Percentiles rank a stretch among this genome's conserved stretches.
These are phyloP conservation scores for Ptychoptera albimana DNA, from an alignment of 2,888 invertebrate species.

Conservation along the genomic window DNA sequence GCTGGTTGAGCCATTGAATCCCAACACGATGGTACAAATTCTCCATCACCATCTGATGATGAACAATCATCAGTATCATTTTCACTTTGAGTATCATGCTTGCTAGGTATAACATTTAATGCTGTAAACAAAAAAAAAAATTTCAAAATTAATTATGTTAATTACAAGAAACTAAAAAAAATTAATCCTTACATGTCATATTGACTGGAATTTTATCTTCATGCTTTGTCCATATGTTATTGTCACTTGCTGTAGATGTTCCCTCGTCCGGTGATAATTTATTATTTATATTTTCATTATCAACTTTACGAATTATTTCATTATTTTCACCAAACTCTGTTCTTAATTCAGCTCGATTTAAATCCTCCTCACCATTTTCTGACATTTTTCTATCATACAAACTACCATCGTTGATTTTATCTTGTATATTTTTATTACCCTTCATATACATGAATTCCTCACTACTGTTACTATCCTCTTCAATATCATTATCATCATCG, in stretches of 20 bases:
- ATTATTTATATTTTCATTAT: slow-evolving; percentile 3
- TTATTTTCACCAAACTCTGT: neutral
- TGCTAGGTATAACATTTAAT: neutral
- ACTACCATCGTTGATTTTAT: neutral
- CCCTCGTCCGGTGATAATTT: neutral
- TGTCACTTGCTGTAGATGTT: slow-evolving; percentile 2
- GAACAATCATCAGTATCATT: slow-evolving; percentile 21
- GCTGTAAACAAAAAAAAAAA: neutral
- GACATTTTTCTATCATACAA: slow-evolving; percentile 1
- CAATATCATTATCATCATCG: slow-evolving; percentile 8
- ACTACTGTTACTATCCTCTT: slow-evolving; percentile 26
- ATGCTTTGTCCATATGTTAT: slow-evolving; percentile 10
- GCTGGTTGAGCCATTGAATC: slow-evolving; percentile 60
- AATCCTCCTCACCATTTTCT: slow-evolving; percentile 3
- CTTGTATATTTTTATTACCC: slow-evolving; percentile 9
- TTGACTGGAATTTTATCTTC: slow-evolving; percentile 9
- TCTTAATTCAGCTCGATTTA: neutral
- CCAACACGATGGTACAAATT: slow-evolving; percentile 70
- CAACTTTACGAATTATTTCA: neutral
- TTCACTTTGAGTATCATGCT: slow-evolving; percentile 14
- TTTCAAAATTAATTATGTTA: neutral
- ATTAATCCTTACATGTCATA: slow-evolving; percentile 3
- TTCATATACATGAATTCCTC: slow-evolving; percentile 20
- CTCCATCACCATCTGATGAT: slow-evolving; percentile 45
- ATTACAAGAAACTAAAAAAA: neutral